These are phyloP conservation scores for Labeo rohita DNA, from an alignment of 2,113 vertebrate genomes.

Conservation along the genomic window DNA sequence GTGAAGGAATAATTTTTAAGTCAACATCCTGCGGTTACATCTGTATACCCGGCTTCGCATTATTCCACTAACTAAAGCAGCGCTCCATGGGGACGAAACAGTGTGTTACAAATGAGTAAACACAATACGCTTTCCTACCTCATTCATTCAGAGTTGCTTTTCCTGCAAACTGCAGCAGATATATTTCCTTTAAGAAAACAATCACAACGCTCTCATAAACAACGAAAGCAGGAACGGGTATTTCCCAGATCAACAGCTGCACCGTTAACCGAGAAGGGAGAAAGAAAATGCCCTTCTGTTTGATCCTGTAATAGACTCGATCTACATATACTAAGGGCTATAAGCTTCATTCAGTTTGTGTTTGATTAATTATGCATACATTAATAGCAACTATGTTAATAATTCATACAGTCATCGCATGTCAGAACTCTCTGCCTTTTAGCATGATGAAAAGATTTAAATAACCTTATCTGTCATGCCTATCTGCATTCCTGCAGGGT, in stretches of 20 bases:
- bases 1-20: background rate
- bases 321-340: slow-evolving; percentile 71
- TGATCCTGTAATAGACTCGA: slow-evolving; percentile 64
- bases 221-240: slow-evolving; percentile 31
- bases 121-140: slow-evolving; percentile 64
- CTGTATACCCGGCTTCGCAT: background rate
- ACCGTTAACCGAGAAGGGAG: slow-evolving; percentile 48
- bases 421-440: slow-evolving; percentile 74
- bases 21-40: background rate
- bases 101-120: slow-evolving; percentile 67
- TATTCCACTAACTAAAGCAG: slow-evolving; percentile 28
- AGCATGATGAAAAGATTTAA: slow-evolving; percentile 78
- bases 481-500: slow-evolving; percentile 71
- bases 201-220: slow-evolving; percentile 55
- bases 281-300: slow-evolving; percentile 47
- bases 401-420: slow-evolving; percentile 75
- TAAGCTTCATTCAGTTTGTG: slow-evolving; percentile 72
- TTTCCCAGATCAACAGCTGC: slow-evolving; percentile 59
- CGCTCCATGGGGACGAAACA: slow-evolving; percentile 52
- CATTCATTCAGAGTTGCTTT: slow-evolving; percentile 58
- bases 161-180: slow-evolving; percentile 63
- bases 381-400: slow-evolving; percentile 80
- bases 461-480: slow-evolving; percentile 64
- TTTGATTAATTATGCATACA: slow-evolving; percentile 83
- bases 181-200: slow-evolving; percentile 64